Conservation (phyloP, 2,113 vertebrate genomes). For the Sakesphorus luctuosus region DNA sequence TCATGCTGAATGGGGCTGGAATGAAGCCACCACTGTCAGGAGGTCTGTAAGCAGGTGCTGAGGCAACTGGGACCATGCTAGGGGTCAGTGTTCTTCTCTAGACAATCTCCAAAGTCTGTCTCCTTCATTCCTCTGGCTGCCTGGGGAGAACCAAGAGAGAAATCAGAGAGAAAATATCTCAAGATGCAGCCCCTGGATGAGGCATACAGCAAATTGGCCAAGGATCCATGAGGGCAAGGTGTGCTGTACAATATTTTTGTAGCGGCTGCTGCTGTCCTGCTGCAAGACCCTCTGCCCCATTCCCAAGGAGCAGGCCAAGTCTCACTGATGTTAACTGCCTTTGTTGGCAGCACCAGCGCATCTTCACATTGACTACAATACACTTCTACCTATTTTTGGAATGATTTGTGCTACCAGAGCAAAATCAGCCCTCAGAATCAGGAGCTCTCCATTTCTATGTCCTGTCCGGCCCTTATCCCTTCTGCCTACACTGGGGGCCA, state of each 20-base stretch:
- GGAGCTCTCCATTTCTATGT: background rate
- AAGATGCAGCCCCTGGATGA: background rate
- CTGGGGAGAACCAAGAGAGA: background rate
- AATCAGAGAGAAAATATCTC: background rate
- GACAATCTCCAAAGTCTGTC: background rate
- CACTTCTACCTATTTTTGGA: background rate
- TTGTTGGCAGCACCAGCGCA: background rate
- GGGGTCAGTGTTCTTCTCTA: rapidly evolving
- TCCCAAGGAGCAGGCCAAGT: background rate
- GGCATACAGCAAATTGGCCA: background rate
- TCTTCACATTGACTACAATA: background rate
- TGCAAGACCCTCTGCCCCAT: background rate
- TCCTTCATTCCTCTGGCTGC: background rate
- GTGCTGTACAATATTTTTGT: background rate
- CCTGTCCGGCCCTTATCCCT: background rate
- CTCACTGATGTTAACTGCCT: background rate
- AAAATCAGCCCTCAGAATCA: background rate
- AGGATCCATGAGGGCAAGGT: background rate
- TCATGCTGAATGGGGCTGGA: background rate
- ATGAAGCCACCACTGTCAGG: background rate
- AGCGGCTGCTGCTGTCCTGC: background rate
- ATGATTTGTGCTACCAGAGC: background rate
- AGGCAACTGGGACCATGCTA: background rate
- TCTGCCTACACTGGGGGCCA: background rate
- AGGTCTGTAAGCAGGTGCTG: background rate